Evolutionary conservation across 2,888 invertebrate genomes (phyloP).

Genomic region (Chrysolina americana): DNA sequence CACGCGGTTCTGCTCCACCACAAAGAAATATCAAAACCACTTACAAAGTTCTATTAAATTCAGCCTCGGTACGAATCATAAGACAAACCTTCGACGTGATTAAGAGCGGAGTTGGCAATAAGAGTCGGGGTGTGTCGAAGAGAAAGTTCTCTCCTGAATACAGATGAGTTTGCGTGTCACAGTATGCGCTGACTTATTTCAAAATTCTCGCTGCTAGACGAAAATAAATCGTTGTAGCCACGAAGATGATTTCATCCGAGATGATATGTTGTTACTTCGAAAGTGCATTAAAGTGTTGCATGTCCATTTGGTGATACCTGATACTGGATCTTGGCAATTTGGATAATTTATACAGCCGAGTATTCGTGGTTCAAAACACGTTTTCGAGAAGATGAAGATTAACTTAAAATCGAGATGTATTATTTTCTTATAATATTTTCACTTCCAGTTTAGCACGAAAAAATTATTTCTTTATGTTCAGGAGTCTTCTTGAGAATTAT

Average conservation of each 20-base stretch:
- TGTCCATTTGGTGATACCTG: background rate
- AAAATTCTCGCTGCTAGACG: conserved; percentile 13
- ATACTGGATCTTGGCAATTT: background rate
- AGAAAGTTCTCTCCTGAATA: conserved; percentile 62
- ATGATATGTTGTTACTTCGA: conserved; percentile 4
- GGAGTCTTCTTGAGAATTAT: too few species aligned
- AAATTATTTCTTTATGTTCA: too few species aligned
- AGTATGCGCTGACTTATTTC: conserved; percentile 14
- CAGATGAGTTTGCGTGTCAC: conserved; percentile 57
- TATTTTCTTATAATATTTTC: too few species aligned
- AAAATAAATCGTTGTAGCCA: background rate
- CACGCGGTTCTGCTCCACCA: background rate
- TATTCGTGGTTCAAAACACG: too few species aligned
- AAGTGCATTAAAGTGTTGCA: conserved; percentile 11
- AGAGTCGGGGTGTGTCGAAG: conserved; percentile 62
- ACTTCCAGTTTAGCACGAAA: too few species aligned
- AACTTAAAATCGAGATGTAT: too few species aligned
- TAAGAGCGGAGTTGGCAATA: conserved; percentile 38
- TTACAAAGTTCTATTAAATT: conserved; percentile 24
- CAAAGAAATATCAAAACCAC: conserved; percentile 20
- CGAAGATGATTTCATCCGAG: conserved; percentile 11
- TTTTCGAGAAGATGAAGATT: too few species aligned
- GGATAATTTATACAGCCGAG: background rate
- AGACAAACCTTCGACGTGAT: conserved; percentile 31
- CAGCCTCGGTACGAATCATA: conserved; percentile 26